Evolutionary conservation across 2,888 invertebrate species (phyloP).

Genomic region (Alloplasta piceator): DNA sequence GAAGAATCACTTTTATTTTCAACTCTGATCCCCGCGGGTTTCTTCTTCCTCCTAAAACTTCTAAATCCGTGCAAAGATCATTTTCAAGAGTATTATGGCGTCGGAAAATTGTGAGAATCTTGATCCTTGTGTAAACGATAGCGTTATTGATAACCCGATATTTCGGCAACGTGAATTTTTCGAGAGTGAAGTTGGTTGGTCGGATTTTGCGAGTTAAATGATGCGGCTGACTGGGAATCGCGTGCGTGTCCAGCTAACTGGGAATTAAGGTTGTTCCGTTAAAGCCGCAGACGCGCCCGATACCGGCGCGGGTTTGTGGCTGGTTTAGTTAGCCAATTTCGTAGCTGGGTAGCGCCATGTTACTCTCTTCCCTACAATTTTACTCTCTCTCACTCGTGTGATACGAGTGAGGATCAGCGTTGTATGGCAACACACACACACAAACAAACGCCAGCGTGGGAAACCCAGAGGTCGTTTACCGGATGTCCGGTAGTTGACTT

Average conservation of each 20-base stretch:
- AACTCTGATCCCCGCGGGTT: too few species aligned
- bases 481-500: constrained; percentile 44
- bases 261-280: constrained; percentile 63
- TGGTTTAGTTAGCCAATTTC: constrained; percentile 54
- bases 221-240: constrained; percentile 22
- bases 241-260: constrained; percentile 54
- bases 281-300: constrained; percentile 57
- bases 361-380: not conserved
- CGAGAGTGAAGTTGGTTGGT: constrained; percentile 24
- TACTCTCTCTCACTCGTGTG: not conserved
- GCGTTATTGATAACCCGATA: not conserved
- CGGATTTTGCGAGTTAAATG: constrained; percentile 39
- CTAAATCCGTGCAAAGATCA: too few species aligned
- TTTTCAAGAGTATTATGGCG: too few species aligned
- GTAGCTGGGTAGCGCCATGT: not conserved
- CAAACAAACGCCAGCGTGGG: not conserved
- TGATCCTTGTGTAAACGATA: too few species aligned
- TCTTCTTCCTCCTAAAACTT: too few species aligned
- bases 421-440: constrained; percentile 42
- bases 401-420: constrained; percentile 20
- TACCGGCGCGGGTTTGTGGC: constrained; percentile 46
- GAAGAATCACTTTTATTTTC: too few species aligned
- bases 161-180: constrained; percentile 28
- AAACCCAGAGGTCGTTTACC: constrained; percentile 27
- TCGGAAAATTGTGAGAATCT: too few species aligned